Percentiles rank a stretch among this genome's conserved stretches.
Evolutionary conservation across 2,797 vertebrate genomes (phyloP).

Genomic region (Trachops cirrhosus): DNA sequence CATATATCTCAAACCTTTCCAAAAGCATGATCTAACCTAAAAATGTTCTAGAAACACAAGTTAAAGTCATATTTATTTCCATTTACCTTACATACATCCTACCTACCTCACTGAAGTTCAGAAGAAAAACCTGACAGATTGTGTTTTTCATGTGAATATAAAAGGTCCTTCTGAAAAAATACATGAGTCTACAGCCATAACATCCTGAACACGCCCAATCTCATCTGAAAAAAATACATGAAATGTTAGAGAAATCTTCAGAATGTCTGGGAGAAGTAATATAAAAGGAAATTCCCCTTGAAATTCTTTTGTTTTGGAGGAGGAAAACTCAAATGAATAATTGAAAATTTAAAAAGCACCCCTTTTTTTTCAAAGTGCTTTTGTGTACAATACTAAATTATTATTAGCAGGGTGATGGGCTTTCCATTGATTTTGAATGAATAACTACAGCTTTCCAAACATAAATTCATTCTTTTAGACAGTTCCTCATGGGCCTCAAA

Average conservation of each 20-base stretch:
- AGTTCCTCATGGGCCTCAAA: not conserved
- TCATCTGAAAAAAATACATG: not conserved
- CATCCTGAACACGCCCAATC: not conserved
- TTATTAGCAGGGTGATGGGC: not conserved
- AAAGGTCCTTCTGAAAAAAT: not conserved
- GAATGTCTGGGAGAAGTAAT: not conserved
- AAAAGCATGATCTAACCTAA: constrained; percentile 58
- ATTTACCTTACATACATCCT: not conserved
- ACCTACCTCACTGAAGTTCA: not conserved
- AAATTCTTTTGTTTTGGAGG: constrained; percentile 2
- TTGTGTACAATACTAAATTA: not conserved
- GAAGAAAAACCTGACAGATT: not conserved
- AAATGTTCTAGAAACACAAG: constrained; percentile 43
- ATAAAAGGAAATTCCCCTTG: not conserved
- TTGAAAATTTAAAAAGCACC: not conserved
- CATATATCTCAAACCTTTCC: constrained; percentile 25
- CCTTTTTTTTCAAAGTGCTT: not conserved
- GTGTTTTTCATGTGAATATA: not conserved
- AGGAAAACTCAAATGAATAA: constrained; percentile 12
- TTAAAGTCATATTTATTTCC: constrained; percentile 45
- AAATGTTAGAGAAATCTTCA: not conserved
- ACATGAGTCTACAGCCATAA: too few species aligned
- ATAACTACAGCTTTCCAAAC: not conserved
- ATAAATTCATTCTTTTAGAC: not conserved
- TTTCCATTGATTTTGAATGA: constrained; percentile 14